Conservation (phyloP, 2,797 vertebrate species). For the Amblyopsis hoosieri region DNA sequence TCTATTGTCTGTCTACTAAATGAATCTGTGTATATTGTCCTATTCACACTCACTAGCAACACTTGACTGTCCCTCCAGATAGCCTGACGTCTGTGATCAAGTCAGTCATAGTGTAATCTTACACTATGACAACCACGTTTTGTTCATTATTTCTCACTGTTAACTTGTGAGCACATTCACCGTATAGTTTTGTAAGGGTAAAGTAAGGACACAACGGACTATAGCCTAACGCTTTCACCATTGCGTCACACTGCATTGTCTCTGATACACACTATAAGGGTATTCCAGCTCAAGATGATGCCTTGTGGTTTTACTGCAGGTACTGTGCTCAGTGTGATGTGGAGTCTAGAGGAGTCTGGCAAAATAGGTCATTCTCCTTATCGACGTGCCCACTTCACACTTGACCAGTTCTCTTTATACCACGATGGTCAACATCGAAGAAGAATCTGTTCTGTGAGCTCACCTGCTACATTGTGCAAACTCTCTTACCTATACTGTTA, state of each 20-base stretch:
- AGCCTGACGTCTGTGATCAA: constrained; percentile 31
- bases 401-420: constrained; percentile 23
- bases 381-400: constrained; percentile 35
- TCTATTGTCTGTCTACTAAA: constrained; percentile 62
- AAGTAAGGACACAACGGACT: no score
- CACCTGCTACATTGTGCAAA: no score
- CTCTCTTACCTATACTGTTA: no score
- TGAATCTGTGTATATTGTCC: constrained; percentile 48
- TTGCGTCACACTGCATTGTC: constrained; percentile 5
- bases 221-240: neutral
- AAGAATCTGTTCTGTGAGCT: no score
- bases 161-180: no score
- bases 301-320: constrained; percentile 44
- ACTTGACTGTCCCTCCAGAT: constrained; percentile 38
- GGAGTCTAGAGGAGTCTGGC: constrained; percentile 1
- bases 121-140: constrained; percentile 1
- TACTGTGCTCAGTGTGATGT: constrained; percentile 26
- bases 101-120: no score
- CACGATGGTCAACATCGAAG: constrained; percentile 5
- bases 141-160: no score
- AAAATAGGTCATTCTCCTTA: constrained; percentile 25
- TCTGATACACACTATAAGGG: no score
- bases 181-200: no score
- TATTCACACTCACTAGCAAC: constrained; percentile 42
- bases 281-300: neutral